Percentiles rank a stretch among this genome's conserved stretches.
phyloP scores from a whole-genome alignment of 2,113 vertebrate genomes.

The Laticauda laticaudata region DNA sequence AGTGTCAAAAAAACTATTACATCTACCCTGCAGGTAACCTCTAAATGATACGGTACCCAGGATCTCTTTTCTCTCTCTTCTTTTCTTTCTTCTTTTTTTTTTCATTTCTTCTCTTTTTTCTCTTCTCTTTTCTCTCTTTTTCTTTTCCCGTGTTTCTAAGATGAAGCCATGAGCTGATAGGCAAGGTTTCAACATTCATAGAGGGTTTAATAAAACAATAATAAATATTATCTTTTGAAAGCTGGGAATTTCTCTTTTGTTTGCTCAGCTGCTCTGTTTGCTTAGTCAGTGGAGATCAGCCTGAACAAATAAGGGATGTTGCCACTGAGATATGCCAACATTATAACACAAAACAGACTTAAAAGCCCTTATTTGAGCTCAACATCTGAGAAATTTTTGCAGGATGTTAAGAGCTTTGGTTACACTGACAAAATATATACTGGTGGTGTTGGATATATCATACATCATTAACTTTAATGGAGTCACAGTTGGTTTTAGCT shows the following conservation, averaged over 20 bases:
- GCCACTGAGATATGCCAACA: background rate
- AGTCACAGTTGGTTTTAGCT: background rate
- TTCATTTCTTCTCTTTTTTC: background rate
- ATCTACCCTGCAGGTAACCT: background rate
- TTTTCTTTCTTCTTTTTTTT: background rate
- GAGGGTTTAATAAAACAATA: background rate
- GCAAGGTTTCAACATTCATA: background rate
- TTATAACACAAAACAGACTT: background rate
- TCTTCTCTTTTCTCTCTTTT: background rate
- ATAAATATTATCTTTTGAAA: constrained; percentile 12
- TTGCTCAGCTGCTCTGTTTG: background rate
- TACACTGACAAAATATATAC: background rate
- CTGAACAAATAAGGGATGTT: background rate
- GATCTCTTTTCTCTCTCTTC: background rate
- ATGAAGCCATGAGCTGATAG: background rate
- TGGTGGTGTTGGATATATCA: background rate
- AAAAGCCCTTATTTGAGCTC: background rate
- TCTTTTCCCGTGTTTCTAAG: background rate
- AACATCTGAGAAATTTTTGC: background rate
- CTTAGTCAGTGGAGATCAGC: background rate
- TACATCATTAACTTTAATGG: constrained; percentile 3
- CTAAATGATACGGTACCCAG: background rate
- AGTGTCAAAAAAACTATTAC: background rate
- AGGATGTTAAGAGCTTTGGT: background rate
- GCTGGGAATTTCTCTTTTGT: background rate